Base-by-base conservation (phyloP, 2,797 vertebrate species). In the Gila robusta region DNA sequence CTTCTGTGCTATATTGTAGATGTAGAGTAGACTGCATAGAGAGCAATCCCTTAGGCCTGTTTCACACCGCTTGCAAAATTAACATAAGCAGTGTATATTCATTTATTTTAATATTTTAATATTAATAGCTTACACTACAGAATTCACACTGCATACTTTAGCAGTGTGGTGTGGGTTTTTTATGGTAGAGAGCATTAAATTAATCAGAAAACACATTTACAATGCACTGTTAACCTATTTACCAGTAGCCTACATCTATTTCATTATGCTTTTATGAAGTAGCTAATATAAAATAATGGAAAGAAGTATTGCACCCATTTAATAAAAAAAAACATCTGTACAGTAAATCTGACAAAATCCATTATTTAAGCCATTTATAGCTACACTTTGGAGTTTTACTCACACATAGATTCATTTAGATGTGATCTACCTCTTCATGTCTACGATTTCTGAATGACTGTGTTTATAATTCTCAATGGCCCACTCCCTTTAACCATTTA, bases 201-300 rank as follows among this genome's bases (percentile, higher is more conserved):
- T 79, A 11, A 47, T 47, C 23, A 35, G 19, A 76, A 76, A 76
- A 76, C 19, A 44, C 16, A 66, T 62, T 41, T 28, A 26, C 78
- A 66, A 19, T 39, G 4, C 6, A 59, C 35, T 26, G 7, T 35
- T 41, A 79, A 79, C 2, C 37, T 64, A 21, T 64, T 79, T 76
- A 76, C 49, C 28, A 23, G 19, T 10, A 74, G n/a, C n/a, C n/a
- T n/a, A n/a, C 17, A 54, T 35, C 5, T 35, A 52, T 64, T 76
- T 47, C 9, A 44, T 66, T 79, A 47, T 16, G 78, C 39, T 79
- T 64, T 78, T 66, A 47, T 66, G 39, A 28, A 32, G 7, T 41
- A 32, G 32, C 32, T 32, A 66, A 66, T 44, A 79, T 44, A 44
- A 66, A 79, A 59, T 59, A 77, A 77, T 59, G 23, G 21, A 39